phyloP scores from a whole-genome alignment of 1,140 invertebrate genomes.

The Phortica variegata region DNA sequence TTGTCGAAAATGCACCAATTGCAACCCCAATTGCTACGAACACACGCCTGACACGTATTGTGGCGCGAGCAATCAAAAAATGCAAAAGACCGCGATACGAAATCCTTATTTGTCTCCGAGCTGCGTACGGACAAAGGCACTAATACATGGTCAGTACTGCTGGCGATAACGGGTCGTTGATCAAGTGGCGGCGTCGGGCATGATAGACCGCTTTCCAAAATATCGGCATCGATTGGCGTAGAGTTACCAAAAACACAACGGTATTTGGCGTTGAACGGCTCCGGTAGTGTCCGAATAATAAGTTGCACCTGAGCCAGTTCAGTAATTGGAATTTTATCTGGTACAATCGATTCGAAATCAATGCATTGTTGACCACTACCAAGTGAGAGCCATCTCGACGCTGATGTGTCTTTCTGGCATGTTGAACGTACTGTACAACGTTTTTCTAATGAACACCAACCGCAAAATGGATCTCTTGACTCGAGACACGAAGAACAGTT shows the following conservation, averaged over 20 bases:
- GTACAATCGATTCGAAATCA: slow-evolving; percentile 89
- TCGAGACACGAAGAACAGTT: slow-evolving; percentile 89
- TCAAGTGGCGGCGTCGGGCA: slow-evolving; percentile 81
- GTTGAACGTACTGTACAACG: slow-evolving; percentile 83
- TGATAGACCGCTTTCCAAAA: slow-evolving; percentile 76
- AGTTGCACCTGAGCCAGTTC: slow-evolving; percentile 82
- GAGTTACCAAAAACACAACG: slow-evolving; percentile 89
- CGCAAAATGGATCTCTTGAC: slow-evolving; percentile 94
- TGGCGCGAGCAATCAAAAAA: slow-evolving; percentile 93
- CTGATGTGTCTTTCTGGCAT: slow-evolving; percentile 88
- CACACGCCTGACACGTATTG: slow-evolving; percentile 81
- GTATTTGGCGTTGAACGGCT: slow-evolving; percentile 87
- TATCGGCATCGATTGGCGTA: slow-evolving; percentile 82
- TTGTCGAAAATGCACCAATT: slow-evolving; percentile 97
- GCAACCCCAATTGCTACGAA: slow-evolving; percentile 86
- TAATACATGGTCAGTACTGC: slow-evolving; percentile 82
- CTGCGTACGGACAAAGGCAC: slow-evolving; percentile 86
- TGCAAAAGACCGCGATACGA: slow-evolving; percentile 89
- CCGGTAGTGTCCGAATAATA: slow-evolving; percentile 85
- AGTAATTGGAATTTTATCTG: slow-evolving; percentile 84
- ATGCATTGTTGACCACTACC: slow-evolving; percentile 92
- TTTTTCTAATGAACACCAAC: slow-evolving; percentile 97
- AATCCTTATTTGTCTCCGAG: slow-evolving; percentile 89
- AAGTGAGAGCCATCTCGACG: slow-evolving; percentile 88
- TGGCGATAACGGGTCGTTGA: slow-evolving; percentile 76